phyloP scores from a whole-genome alignment of 1,140 invertebrate genomes.

The Lamellibrachia luymesi region DNA sequence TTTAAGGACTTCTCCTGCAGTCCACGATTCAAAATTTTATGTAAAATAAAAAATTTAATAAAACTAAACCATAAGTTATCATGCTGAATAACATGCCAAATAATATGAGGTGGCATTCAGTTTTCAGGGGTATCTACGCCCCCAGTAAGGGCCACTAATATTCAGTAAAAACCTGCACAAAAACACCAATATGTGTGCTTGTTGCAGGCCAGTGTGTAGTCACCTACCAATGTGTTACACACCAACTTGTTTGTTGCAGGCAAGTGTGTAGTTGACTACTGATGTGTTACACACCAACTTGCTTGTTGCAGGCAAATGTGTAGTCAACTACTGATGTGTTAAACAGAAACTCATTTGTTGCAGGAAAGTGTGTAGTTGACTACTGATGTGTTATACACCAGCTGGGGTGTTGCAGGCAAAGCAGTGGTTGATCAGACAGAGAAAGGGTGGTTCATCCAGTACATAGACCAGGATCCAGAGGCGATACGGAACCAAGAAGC shows the following conservation, averaged over 20 bases:
- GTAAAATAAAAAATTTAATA: not conserved
- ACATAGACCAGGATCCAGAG: conserved; percentile 94
- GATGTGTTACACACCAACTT: not conserved
- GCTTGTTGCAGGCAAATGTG: not conserved
- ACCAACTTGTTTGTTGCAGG: too few relatives aligned
- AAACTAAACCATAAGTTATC: too few relatives aligned
- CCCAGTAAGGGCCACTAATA: too few relatives aligned
- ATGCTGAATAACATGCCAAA: too few relatives aligned
- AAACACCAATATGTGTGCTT: too few relatives aligned
- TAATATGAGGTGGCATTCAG: too few relatives aligned
- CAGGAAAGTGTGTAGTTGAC: not conserved
- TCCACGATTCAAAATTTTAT: not conserved
- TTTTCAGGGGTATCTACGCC: too few relatives aligned
- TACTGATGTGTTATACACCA: not conserved
- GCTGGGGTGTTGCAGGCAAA: conserved; percentile 43
- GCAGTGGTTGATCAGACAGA: conserved; percentile 92
- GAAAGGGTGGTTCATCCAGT: conserved; percentile 96
- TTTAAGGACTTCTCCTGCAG: not conserved
- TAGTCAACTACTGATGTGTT: not conserved
- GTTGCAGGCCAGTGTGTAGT: too few relatives aligned
- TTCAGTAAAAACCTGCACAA: too few relatives aligned
- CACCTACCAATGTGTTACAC: too few relatives aligned
- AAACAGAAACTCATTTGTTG: not conserved
- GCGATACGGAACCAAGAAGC: conserved; percentile 78
- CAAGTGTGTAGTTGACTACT: too few relatives aligned